A percentile compares a stretch with the other conserved stretches of the same genome.
Evolutionary conservation across 2,113 vertebrate genomes (phyloP).

Genomic region (Zeus faber): DNA sequence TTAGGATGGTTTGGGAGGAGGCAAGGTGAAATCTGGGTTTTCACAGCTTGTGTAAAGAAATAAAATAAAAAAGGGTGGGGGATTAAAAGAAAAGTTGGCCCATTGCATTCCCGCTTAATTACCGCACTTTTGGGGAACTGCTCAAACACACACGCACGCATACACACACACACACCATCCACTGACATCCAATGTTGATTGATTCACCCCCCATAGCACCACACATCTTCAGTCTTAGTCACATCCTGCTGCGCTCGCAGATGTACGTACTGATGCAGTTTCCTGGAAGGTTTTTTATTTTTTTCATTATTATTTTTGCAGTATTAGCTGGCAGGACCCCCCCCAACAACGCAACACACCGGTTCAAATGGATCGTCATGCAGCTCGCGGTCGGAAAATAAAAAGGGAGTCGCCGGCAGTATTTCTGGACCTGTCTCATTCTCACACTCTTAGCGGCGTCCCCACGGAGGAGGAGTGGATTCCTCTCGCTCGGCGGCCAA

Average conservation of each 20-base stretch:
- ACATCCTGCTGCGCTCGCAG: neutral
- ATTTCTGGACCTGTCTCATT: too few relatives aligned
- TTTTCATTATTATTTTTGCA: too few relatives aligned
- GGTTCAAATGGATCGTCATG: too few relatives aligned
- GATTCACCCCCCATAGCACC: neutral
- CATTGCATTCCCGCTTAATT: constrained; percentile 46
- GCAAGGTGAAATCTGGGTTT: constrained; percentile 6
- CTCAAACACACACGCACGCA: constrained; percentile 22
- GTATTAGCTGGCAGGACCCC: too few relatives aligned
- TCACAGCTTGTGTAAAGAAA: constrained; percentile 15
- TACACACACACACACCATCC: neutral
- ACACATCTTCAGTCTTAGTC: neutral
- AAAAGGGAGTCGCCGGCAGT: too few relatives aligned
- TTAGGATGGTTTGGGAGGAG: neutral
- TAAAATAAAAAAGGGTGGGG: constrained; percentile 21
- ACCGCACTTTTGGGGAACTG: constrained; percentile 30
- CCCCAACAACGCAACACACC: too few relatives aligned
- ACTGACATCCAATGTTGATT: neutral
- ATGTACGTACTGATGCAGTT: neutral
- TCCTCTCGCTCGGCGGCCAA: too few relatives aligned
- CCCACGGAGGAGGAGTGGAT: too few relatives aligned
- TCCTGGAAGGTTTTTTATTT: neutral
- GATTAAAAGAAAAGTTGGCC: too few relatives aligned
- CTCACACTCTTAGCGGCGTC: too few relatives aligned
- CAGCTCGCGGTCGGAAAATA: too few relatives aligned